These are phyloP conservation scores for Jordanella pulchra DNA, from an alignment of 2,797 vertebrate genomes.

Conservation along the genomic window DNA sequence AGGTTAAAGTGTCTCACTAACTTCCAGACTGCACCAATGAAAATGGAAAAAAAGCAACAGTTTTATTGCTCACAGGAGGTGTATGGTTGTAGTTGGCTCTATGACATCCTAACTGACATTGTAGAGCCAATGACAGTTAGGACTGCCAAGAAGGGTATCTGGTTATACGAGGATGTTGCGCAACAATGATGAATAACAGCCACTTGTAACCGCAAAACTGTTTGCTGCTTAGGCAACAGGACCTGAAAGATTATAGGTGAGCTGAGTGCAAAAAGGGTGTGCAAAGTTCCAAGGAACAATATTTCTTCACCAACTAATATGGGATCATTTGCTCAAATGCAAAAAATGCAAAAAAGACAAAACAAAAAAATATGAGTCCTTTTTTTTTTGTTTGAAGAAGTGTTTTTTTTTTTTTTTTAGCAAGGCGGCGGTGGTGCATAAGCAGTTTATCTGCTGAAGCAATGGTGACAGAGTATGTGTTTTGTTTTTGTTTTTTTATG, in stretches of 20 bases:
- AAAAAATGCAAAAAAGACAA: slow-evolving; percentile 9
- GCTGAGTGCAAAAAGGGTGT: slow-evolving; percentile 38
- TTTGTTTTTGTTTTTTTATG: slow-evolving; percentile 13
- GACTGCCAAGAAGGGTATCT: slow-evolving; percentile 60
- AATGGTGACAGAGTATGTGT: slow-evolving; percentile 17
- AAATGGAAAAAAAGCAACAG: slow-evolving; percentile 14
- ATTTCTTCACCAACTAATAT: not conserved
- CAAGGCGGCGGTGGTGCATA: slow-evolving; percentile 25
- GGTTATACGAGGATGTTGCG: slow-evolving; percentile 74
- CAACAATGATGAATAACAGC: slow-evolving; percentile 73
- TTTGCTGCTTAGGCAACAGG: slow-evolving; percentile 69
- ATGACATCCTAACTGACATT: too few species aligned
- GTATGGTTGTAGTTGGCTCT: slow-evolving; percentile 8
- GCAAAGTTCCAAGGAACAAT: slow-evolving; percentile 27
- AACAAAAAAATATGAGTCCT: slow-evolving; percentile 28
- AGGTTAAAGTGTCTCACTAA: slow-evolving; percentile 54
- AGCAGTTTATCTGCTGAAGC: slow-evolving; percentile 40
- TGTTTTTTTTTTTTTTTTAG: slow-evolving; percentile 25
- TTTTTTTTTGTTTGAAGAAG: slow-evolving; percentile 31
- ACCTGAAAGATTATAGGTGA: slow-evolving; percentile 53
- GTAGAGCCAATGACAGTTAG: slow-evolving; percentile 63
- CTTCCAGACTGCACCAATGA: slow-evolving; percentile 43
- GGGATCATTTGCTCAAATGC: slow-evolving; percentile 17
- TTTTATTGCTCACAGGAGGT: slow-evolving; percentile 48
- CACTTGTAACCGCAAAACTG: slow-evolving; percentile 74